Conservation (phyloP, 2,888 invertebrate genomes). For the Pardosa pseudoannulata region DNA sequence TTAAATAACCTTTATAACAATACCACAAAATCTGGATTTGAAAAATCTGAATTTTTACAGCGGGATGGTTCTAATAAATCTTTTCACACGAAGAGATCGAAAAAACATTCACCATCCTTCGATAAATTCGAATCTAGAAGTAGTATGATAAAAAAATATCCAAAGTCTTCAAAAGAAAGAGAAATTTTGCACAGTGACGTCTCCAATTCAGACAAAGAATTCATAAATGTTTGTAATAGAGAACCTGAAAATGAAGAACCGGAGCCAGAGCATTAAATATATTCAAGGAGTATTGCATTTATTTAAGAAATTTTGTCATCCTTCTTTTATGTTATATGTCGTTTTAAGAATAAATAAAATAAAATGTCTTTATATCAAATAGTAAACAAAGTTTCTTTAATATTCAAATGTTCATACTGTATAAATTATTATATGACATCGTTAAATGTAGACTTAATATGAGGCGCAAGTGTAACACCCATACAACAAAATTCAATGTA, state of each 20-base stretch:
- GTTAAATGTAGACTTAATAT: too few relatives aligned
- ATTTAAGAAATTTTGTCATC: not conserved
- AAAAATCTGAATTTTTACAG: not conserved
- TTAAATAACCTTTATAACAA: not conserved
- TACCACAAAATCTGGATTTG: not conserved
- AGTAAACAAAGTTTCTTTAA: too few relatives aligned
- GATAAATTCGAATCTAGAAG: not conserved
- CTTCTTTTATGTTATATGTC: not conserved
- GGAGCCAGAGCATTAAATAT: conserved; percentile 25
- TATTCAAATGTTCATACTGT: too few relatives aligned
- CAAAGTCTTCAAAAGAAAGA: not conserved
- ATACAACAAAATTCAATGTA: too few relatives aligned
- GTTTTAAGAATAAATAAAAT: conserved; percentile 7
- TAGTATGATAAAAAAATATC: not conserved
- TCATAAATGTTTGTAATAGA: not conserved
- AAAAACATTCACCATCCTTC: conserved; percentile 1
- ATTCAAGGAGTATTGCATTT: not conserved
- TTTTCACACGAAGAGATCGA: conserved; percentile 18
- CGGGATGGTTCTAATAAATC: not conserved
- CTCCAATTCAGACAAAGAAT: not conserved
- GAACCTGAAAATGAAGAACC: conserved; percentile 20
- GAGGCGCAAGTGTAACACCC: too few relatives aligned
- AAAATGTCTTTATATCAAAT: too few relatives aligned
- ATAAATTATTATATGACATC: too few relatives aligned
- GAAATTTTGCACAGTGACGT: not conserved